Base-by-base conservation (phyloP, 2,888 invertebrate genomes). In the Girardia tigrina region DNA sequence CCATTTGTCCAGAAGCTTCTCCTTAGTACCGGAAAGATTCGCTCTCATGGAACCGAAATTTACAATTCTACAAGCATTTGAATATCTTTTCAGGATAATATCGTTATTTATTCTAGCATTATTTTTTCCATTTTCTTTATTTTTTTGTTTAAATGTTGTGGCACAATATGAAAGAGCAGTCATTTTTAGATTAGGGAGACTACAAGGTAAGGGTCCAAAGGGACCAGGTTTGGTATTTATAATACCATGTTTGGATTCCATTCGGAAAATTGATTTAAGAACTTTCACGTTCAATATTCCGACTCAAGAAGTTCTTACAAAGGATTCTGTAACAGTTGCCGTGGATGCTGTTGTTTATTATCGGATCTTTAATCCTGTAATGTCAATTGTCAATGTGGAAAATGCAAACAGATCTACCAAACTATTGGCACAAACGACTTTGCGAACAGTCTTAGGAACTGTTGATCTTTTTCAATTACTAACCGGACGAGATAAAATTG, bases 271-370 rank as follows among this genome's bases (percentile, higher is more conserved):
- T 23, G 80, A 56, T 79, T 28, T 77, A 29, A 26, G 77, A 1
- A 77, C 77, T 12, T 76, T 77, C 71, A 82, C 82, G 2, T 82
- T 82, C 72, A 81, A 82, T 74, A 81, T 82, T 6, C 81, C 81
- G 1, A 79, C 80, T 2, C 81, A 82, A 75, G 77, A 82, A 81
- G 80, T 83, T 28, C 78, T 83, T 77, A 82, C 83, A 4, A 81
- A 81, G 77, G 83, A 83, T 78, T 82, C 81, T 0, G 82, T 83
- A 36, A 83, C 83, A 0, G 82, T 83, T 4, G 81, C 81, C 1
- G 83, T 83, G 28, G 83, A 83, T 79, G 83, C 83, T 56, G 83
- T 83, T 4, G 82, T 83, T 16, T 83, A 82, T 78, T 82, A 81
- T 79, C 79, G 82, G 14, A 81, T 83, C n/a, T 79, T 80, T 77